Evolutionary conservation across 2,797 vertebrate species (phyloP).

Genomic region (Xenopus petersii): DNA sequence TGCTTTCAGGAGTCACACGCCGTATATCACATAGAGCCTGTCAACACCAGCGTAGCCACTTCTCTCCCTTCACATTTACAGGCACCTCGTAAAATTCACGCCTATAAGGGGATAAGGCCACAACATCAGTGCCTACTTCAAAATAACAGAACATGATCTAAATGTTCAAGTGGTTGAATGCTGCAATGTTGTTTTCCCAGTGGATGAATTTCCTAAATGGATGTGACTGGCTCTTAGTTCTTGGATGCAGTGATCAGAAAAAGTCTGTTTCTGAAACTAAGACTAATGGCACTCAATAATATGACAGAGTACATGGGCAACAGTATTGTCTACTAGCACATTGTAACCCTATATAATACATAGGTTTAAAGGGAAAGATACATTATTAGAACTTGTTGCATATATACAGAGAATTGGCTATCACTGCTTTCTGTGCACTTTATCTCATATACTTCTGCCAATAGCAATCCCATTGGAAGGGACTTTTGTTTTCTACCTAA

Average conservation of each 20-base stretch:
- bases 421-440: too few species aligned
- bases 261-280: background rate
- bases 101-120: constrained; percentile 27
- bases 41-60: constrained; percentile 34
- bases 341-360: too few species aligned
- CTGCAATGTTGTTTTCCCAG: background rate
- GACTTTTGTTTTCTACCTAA: too few species aligned
- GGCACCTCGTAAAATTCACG: constrained; percentile 36
- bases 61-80: constrained; percentile 35
- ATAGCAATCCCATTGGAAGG: too few species aligned
- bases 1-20: constrained; percentile 14
- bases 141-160: constrained; percentile 1
- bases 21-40: constrained; percentile 31
- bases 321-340: too few species aligned
- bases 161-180: constrained; percentile 16
- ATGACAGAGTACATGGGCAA: too few species aligned
- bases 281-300: too few species aligned
- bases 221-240: background rate
- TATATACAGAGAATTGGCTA: too few species aligned
- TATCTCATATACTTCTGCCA: too few species aligned
- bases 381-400: too few species aligned
- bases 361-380: too few species aligned
- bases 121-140: constrained; percentile 22
- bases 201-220: constrained; percentile 14
- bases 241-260: background rate